Evolutionary conservation across 2,113 vertebrate genomes (phyloP).

Genomic region (Amblyopsis rosae): DNA sequence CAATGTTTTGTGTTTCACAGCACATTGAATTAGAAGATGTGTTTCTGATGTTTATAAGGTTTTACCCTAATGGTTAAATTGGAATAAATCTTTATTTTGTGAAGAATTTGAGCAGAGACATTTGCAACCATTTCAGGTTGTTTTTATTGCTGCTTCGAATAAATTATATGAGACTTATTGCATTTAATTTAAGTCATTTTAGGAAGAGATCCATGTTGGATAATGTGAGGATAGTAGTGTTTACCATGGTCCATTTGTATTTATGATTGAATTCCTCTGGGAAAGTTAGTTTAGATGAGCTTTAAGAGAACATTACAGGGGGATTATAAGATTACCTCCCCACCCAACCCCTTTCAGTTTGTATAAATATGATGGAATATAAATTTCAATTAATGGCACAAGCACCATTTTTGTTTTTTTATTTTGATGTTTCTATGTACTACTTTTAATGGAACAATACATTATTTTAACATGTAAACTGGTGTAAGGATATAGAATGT

Average conservation of each 20-base stretch:
- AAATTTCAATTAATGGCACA: conserved; percentile 51
- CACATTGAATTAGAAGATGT: too few species aligned
- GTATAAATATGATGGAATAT: conserved; percentile 39
- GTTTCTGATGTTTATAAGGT: too few species aligned
- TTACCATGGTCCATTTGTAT: conserved; percentile 36
- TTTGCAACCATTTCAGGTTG: too few species aligned
- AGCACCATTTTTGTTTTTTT: conserved; percentile 18
- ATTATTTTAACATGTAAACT: conserved; percentile 4
- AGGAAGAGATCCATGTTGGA: background rate
- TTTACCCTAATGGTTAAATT: too few species aligned
- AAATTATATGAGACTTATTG: too few species aligned
- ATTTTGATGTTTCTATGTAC: background rate
- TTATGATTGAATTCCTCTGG: conserved; percentile 47
- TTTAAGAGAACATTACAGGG: conserved; percentile 55
- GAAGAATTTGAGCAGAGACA: too few species aligned
- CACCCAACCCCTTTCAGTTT: conserved; percentile 32
- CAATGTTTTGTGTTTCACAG: too few species aligned
- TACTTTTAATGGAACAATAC: conserved; percentile 31
- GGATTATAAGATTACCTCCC: conserved; percentile 65
- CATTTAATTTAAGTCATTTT: too few species aligned
- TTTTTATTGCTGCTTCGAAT: too few species aligned
- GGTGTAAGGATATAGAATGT: too few species aligned
- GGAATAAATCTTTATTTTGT: too few species aligned
- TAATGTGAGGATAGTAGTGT: background rate
- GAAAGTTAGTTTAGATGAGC: conserved; percentile 66